phyloP scores from a whole-genome alignment of 2,888 invertebrate genomes.

The Altica lythri region DNA sequence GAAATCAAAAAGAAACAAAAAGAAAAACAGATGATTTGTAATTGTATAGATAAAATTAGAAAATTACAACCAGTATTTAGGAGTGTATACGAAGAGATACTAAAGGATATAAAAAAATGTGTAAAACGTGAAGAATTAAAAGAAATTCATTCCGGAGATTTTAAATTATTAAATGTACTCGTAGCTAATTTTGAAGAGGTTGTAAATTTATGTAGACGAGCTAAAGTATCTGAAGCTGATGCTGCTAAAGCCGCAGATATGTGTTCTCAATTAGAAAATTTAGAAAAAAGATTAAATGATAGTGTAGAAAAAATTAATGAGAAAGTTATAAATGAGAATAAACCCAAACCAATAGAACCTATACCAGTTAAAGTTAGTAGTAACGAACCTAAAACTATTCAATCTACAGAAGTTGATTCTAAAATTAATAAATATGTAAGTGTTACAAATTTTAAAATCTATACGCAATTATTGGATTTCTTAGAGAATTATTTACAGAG shows the following conservation, averaged over 20 bases:
- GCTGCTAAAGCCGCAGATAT: conserved; percentile 61
- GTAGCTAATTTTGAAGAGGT: conserved; percentile 58
- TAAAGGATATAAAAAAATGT: conserved; percentile 53
- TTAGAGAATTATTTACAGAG: conserved; percentile 64
- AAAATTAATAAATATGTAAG: conserved; percentile 57
- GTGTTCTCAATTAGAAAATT: conserved; percentile 50
- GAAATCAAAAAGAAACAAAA: conserved; percentile 59
- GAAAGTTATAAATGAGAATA: conserved; percentile 42
- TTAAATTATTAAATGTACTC: conserved; percentile 55
- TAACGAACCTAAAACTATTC: conserved; percentile 5
- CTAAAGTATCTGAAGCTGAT: conserved; percentile 60
- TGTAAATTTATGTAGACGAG: conserved; percentile 58
- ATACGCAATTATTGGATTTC: conserved; percentile 62
- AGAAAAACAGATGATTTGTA: conserved; percentile 41
- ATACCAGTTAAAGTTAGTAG: not conserved
- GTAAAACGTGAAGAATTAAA: conserved; percentile 35
- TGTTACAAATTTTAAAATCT: conserved; percentile 61
- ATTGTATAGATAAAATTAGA: conserved; percentile 60
- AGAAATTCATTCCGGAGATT: conserved; percentile 51
- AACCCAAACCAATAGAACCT: conserved; percentile 15
- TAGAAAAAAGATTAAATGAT: conserved; percentile 58
- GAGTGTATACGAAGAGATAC: conserved; percentile 62
- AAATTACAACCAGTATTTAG: conserved; percentile 64
- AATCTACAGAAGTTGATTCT: conserved; percentile 4
- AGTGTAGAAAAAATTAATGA: conserved; percentile 56